Evolutionary conservation across 2,113 vertebrate species (phyloP).

Genomic region (Damaliscus lunatus): DNA sequence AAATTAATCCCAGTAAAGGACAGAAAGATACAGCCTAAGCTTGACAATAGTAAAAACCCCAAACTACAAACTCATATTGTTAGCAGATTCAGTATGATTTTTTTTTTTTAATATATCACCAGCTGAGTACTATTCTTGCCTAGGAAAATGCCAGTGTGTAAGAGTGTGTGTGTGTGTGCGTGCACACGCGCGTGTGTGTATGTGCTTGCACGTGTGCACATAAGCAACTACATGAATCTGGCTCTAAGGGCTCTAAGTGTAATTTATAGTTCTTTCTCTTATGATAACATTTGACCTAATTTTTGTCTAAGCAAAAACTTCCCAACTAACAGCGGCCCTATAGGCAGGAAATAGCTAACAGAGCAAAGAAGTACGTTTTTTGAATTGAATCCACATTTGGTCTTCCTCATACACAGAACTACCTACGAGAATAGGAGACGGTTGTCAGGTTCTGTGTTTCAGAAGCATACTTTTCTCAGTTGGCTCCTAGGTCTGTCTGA

Average conservation of each 20-base stretch:
- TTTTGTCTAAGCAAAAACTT: background rate
- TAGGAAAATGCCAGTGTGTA: background rate
- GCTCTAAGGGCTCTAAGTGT: slow-evolving; percentile 10
- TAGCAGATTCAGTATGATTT: background rate
- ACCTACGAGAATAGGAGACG: background rate
- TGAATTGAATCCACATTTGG: background rate
- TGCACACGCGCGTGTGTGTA: too few relatives aligned
- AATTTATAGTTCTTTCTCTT: slow-evolving; percentile 1
- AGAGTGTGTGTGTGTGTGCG: background rate
- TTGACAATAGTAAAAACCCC: background rate
- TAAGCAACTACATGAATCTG: background rate
- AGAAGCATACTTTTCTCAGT: background rate
- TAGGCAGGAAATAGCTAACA: background rate
- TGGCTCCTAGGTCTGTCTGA: background rate
- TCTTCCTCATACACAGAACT: background rate
- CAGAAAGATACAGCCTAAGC: background rate
- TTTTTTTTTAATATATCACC: background rate
- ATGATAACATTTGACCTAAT: background rate
- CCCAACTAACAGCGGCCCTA: background rate
- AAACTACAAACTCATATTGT: background rate
- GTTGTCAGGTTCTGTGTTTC: background rate
- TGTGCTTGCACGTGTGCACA: fast-evolving
- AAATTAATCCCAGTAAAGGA: background rate
- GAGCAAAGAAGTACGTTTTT: background rate
- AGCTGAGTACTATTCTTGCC: background rate